Percentiles rank a stretch among this genome's conserved stretches.
phyloP scores from a whole-genome alignment of 92 coral and sea anemone species.

The Phenganax stokvisi region DNA sequence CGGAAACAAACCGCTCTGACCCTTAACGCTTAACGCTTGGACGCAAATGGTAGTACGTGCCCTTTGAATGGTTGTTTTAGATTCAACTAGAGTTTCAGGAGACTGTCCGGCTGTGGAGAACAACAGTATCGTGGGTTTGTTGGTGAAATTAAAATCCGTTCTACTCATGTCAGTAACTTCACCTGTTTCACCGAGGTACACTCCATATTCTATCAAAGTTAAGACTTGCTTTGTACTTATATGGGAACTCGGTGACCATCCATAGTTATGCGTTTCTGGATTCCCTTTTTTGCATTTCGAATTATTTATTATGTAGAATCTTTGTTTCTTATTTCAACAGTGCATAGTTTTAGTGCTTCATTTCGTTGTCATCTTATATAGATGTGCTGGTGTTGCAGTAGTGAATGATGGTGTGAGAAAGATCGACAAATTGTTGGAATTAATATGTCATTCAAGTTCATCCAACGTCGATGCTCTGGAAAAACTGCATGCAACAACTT shows the following conservation, averaged over 20 bases:
- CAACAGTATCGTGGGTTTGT: slow-evolving; percentile 74
- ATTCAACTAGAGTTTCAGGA: background rate
- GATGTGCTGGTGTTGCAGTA: too few species aligned
- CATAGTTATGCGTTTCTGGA: too few species aligned
- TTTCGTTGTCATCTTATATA: too few species aligned
- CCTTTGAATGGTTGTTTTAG: background rate
- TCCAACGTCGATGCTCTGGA: slow-evolving; percentile 65
- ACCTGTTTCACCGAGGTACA: slow-evolving; percentile 42
- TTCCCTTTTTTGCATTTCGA: background rate
- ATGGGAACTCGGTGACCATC: too few species aligned
- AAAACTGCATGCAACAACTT: slow-evolving; percentile 44
- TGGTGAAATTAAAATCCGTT: slow-evolving; percentile 61
- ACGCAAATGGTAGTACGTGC: too few species aligned
- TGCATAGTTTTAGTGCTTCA: too few species aligned
- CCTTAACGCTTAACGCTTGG: too few species aligned
- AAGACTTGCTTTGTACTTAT: background rate
- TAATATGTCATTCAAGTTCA: slow-evolving; percentile 49
- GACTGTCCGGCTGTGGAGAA: slow-evolving; percentile 46
- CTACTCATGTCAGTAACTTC: slow-evolving; percentile 46
- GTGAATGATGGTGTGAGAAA: too few species aligned
- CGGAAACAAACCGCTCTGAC: too few species aligned
- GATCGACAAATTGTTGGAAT: slow-evolving; percentile 54
- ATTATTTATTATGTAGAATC: too few species aligned
- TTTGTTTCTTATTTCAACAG: too few species aligned
- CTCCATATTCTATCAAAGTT: background rate